phyloP scores from a whole-genome alignment of 2,797 vertebrate species.

The Enteromius mattozi region DNA sequence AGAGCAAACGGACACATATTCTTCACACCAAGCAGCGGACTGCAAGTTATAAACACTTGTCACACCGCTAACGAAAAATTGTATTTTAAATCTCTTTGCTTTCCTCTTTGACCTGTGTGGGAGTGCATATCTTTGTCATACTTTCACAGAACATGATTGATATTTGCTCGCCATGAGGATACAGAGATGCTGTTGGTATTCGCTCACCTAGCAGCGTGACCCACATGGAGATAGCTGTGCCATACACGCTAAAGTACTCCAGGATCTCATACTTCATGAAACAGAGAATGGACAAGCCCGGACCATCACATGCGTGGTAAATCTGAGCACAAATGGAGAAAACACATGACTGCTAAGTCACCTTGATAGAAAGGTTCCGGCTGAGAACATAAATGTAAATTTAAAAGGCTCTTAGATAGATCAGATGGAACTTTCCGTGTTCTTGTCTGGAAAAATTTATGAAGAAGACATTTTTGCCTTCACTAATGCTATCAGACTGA shows the following conservation, averaged over 20 bases:
- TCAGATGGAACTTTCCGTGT: not conserved
- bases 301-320: slow-evolving; percentile 88
- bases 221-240: slow-evolving; percentile 96
- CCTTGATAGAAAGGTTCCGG: not conserved
- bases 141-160: slow-evolving; percentile 1
- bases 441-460: not conserved
- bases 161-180: not conserved
- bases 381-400: slow-evolving; percentile 1
- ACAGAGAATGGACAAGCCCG: slow-evolving; percentile 89
- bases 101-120: slow-evolving; percentile 1
- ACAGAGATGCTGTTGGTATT: slow-evolving; percentile 4
- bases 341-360: slow-evolving; percentile 2
- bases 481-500: not conserved
- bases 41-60: slow-evolving; percentile 56
- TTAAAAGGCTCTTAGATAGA: slow-evolving; percentile 9
- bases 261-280: slow-evolving; percentile 92
- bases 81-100: not conserved
- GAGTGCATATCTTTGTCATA: slow-evolving; percentile 10
- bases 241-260: slow-evolving; percentile 94
- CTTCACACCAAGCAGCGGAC: slow-evolving; percentile 49
- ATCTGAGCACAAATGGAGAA: slow-evolving; percentile 74
- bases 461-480: not conserved
- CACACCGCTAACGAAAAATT: slow-evolving; percentile 25
- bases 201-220: slow-evolving; percentile 91
- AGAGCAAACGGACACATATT: slow-evolving; percentile 34